Conservation (phyloP, 2,797 vertebrate genomes). For the Arctocebus calabarensis region DNA sequence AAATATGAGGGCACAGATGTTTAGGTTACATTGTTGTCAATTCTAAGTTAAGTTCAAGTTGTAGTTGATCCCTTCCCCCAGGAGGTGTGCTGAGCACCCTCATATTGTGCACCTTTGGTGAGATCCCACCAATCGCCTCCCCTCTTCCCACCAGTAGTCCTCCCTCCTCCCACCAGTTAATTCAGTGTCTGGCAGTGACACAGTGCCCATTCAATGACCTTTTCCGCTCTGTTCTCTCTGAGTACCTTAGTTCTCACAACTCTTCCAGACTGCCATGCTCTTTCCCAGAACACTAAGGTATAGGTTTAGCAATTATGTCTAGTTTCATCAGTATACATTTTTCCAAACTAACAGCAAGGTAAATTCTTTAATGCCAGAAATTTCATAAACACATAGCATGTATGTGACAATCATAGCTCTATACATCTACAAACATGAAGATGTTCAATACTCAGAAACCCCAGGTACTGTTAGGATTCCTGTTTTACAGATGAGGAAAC, state of each 20-base stretch:
- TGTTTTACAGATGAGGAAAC: slow-evolving; percentile 11
- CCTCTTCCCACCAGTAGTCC: too few species aligned
- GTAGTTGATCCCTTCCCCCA: too few species aligned
- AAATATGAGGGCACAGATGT: too few species aligned
- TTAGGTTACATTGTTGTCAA: too few species aligned
- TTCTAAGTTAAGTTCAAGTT: too few species aligned
- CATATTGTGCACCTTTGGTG: too few species aligned
- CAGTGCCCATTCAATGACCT: background rate
- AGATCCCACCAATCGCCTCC: too few species aligned
- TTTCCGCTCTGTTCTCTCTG: background rate
- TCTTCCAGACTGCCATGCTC: background rate
- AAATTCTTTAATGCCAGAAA: background rate
- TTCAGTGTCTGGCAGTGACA: background rate
- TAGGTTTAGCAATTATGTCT: background rate
- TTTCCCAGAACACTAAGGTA: background rate
- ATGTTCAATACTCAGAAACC: background rate
- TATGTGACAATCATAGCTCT: background rate
- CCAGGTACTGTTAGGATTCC: background rate
- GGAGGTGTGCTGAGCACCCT: too few species aligned
- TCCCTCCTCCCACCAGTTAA: background rate
- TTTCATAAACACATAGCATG: background rate
- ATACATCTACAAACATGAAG: background rate
- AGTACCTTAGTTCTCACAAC: background rate
- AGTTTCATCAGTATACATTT: background rate
- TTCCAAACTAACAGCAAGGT: background rate